Percentiles rank a stretch among this genome's conserved stretches.
phyloP scores from a whole-genome alignment of 1,140 invertebrate species.

The Drosophila grimshawi region DNA sequence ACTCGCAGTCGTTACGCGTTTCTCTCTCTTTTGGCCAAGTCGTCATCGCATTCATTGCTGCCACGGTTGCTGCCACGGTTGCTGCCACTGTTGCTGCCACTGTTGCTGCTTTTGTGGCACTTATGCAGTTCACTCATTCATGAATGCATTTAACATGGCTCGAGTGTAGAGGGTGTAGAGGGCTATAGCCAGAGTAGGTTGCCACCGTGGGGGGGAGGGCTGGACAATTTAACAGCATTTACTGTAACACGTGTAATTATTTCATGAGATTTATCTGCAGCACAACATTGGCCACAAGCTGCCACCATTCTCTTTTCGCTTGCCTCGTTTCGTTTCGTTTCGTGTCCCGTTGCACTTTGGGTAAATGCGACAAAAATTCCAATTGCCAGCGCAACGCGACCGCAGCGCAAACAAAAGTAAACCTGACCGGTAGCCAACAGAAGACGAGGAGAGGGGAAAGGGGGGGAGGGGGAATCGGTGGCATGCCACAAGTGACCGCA shows the following conservation, averaged over 20 bases:
- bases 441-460: too few relatives aligned
- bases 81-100: constrained; percentile 11
- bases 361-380: constrained; percentile 84
- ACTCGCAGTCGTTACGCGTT: constrained; percentile 63
- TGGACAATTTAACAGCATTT: constrained; percentile 83
- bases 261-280: constrained; percentile 84
- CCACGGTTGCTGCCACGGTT: constrained; percentile 20
- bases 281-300: constrained; percentile 55
- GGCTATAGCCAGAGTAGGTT: not conserved
- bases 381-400: constrained; percentile 67
- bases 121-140: constrained; percentile 77
- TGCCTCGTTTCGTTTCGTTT: constrained; percentile 8
- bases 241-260: constrained; percentile 84
- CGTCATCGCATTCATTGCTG: constrained; percentile 32
- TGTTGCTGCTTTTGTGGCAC: constrained; percentile 40
- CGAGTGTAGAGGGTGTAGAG: not conserved
- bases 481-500: constrained; percentile 79
- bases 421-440: not conserved
- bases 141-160: constrained; percentile 76
- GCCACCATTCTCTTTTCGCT: constrained; percentile 22
- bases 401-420: constrained; percentile 68
- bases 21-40: constrained; percentile 40
- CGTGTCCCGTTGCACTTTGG: constrained; percentile 70
- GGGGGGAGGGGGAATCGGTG: not conserved
- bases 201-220: too few relatives aligned